phyloP scores from a whole-genome alignment of 2,888 invertebrate species.

The Pegoplata infirma region DNA sequence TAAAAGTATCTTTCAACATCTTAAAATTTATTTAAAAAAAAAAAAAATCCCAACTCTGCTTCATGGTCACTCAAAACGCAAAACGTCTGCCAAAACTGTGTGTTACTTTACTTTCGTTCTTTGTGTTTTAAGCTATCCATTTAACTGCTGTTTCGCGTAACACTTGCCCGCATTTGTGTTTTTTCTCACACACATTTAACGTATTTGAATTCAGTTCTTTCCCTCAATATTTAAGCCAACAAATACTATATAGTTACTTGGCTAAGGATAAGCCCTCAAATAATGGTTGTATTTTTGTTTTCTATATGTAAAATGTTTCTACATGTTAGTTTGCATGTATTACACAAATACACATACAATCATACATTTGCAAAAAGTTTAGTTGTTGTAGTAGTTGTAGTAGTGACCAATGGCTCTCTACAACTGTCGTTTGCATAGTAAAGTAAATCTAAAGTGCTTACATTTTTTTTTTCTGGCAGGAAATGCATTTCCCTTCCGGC shows the following conservation, averaged over 20 bases:
- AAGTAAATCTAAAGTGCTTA: slow-evolving; percentile 72
- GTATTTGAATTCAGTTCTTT: slow-evolving; percentile 22
- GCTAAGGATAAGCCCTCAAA: slow-evolving; percentile 28
- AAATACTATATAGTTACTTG: slow-evolving; percentile 26
- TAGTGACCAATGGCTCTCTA: slow-evolving; percentile 58
- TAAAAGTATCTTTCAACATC: too few species aligned
- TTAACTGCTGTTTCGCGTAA: slow-evolving; percentile 23
- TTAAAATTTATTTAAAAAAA: too few species aligned
- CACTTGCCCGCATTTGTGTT: slow-evolving; percentile 17
- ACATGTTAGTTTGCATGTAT: neutral
- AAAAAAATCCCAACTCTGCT: neutral
- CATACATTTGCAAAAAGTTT: neutral
- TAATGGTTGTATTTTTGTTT: slow-evolving; percentile 1
- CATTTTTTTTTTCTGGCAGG: slow-evolving; percentile 70
- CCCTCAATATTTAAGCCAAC: slow-evolving; percentile 31
- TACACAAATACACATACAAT: neutral
- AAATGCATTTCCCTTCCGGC: slow-evolving; percentile 72
- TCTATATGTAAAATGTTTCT: too few species aligned
- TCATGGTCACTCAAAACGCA: slow-evolving; percentile 17
- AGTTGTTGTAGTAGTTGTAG: neutral
- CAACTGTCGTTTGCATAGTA: slow-evolving; percentile 64
- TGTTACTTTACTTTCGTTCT: slow-evolving; percentile 6
- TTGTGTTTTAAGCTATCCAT: too few species aligned
- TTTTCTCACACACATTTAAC: neutral
- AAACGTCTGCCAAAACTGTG: slow-evolving; percentile 44